Evolutionary conservation across 1,140 invertebrate species (phyloP).

Genomic region (Doryteuthis pealeii): DNA sequence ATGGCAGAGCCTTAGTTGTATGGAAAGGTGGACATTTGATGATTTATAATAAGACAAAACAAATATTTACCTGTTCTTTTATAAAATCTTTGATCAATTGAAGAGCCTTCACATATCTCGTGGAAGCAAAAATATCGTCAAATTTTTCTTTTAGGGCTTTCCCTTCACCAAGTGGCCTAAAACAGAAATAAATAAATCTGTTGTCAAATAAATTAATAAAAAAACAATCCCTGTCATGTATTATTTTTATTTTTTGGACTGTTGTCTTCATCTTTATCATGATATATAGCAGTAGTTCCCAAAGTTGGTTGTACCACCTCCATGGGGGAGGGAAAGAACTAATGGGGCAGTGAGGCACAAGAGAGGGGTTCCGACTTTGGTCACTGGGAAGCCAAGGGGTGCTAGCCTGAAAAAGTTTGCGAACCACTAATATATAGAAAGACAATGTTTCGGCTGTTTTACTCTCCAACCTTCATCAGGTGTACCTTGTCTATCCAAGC

Average conservation of each 20-base stretch:
- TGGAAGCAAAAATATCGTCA: conserved; percentile 97
- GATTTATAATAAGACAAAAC: too few relatives aligned
- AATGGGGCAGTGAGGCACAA: not conserved
- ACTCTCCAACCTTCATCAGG: too few relatives aligned
- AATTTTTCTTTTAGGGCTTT: conserved; percentile 94
- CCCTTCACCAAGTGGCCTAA: conserved; percentile 86
- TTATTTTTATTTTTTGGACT: not conserved
- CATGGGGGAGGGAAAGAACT: not conserved
- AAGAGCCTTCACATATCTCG: conserved; percentile 87
- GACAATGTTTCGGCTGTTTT: too few relatives aligned
- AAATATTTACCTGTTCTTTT: conserved; percentile 65
- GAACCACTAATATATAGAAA: too few relatives aligned
- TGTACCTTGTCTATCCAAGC: too few relatives aligned
- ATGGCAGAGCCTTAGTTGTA: too few relatives aligned
- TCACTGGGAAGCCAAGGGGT: too few relatives aligned
- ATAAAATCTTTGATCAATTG: conserved; percentile 76
- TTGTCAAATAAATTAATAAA: not conserved
- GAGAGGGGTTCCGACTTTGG: not conserved
- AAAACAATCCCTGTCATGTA: not conserved
- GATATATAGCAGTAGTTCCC: too few relatives aligned
- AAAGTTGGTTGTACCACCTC: not conserved
- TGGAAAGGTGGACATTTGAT: too few relatives aligned
- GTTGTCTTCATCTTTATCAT: too few relatives aligned
- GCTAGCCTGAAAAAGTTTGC: too few relatives aligned
- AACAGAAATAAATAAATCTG: not conserved